A percentile compares a stretch with the other conserved stretches of the same genome.
Conservation (phyloP, 2,888 invertebrate species). For the Chymomyza fuscimana region DNA sequence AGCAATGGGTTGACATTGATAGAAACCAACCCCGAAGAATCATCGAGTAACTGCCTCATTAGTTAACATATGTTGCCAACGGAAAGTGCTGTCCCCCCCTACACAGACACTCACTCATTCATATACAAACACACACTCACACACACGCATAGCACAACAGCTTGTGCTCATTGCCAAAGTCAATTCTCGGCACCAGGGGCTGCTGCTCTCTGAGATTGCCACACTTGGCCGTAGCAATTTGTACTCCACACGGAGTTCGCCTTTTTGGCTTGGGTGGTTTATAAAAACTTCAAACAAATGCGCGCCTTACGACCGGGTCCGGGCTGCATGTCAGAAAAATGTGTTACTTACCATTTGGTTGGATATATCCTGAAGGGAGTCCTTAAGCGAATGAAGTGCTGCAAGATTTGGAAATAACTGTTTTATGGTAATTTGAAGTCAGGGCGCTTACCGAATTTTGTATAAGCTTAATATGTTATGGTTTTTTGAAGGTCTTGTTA, state of each 20-base stretch:
- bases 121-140: slow-evolving; percentile 25
- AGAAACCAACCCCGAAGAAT: slow-evolving; percentile 28
- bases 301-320: slow-evolving; percentile 42
- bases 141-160: slow-evolving; percentile 47
- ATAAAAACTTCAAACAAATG: slow-evolving; percentile 66
- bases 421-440: not conserved
- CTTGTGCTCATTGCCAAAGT: slow-evolving; percentile 70
- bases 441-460: no score
- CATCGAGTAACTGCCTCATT: slow-evolving; percentile 73
- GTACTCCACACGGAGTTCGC: slow-evolving; percentile 41
- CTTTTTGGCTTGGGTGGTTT: slow-evolving; percentile 37
- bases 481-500: no score
- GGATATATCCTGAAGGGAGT: slow-evolving; percentile 27
- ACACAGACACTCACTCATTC: slow-evolving; percentile 5
- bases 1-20: slow-evolving; percentile 34
- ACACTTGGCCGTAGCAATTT: slow-evolving; percentile 56
- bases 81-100: slow-evolving; percentile 7
- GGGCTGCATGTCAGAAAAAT: slow-evolving; percentile 75
- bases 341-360: slow-evolving; percentile 66
- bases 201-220: slow-evolving; percentile 4
- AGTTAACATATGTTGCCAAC: slow-evolving; percentile 77
- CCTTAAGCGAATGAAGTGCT: slow-evolving; percentile 10
- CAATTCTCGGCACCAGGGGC: slow-evolving; percentile 67
- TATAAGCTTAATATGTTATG: no score
- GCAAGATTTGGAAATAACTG: not conserved